These are phyloP conservation scores for Ciconia nigra DNA, from an alignment of 2,797 vertebrate genomes.

Conservation along the genomic window DNA sequence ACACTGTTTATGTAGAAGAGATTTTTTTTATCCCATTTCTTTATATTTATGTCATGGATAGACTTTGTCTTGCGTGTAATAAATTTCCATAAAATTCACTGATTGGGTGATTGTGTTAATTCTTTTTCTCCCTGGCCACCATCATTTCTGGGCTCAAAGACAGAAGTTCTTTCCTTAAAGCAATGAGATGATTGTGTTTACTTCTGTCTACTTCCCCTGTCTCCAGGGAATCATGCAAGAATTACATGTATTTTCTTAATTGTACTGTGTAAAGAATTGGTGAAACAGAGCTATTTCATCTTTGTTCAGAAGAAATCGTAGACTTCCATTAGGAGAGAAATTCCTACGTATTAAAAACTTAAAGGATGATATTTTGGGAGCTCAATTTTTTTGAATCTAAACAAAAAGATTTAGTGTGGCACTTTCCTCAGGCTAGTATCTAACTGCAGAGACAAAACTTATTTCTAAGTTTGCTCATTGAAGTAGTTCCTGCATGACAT, in stretches of 20 bases:
- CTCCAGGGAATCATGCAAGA: not conserved
- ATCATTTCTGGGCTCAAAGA: not conserved
- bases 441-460: not conserved
- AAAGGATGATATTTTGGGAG: not conserved
- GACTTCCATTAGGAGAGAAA: not conserved
- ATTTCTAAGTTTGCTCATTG: not conserved
- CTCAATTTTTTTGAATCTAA: not conserved
- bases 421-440: not conserved
- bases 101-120: not conserved
- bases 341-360: not conserved
- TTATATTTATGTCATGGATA: not conserved
- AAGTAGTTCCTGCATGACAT: not conserved
- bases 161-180: not conserved
- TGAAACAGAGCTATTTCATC: not conserved
- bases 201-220: not conserved
- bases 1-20: not conserved
- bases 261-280: not conserved
- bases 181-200: not conserved
- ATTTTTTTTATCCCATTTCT: not conserved
- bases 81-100: not conserved
- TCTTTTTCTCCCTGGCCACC: no score
- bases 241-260: not conserved
- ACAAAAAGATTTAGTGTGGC: not conserved
- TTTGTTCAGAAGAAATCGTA: not conserved
- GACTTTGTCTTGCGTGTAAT: not conserved